Conservation (phyloP, 2,888 invertebrate genomes). For the Eupithecia abbreviata region DNA sequence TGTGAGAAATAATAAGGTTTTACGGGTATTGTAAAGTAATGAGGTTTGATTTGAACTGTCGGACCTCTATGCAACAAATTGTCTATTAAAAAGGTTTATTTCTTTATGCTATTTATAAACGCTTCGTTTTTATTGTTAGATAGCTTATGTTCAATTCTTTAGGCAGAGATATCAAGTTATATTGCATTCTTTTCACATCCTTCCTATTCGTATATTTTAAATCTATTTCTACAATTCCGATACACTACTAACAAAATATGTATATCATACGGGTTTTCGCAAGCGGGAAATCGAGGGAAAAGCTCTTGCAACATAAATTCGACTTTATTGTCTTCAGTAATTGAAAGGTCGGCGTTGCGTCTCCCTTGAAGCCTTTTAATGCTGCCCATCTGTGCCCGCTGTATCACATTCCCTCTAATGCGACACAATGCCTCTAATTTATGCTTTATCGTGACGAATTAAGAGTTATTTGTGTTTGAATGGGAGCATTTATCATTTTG, state of each 20-base stretch:
- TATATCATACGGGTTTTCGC: slow-evolving; percentile 3
- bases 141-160: neutral
- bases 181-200: neutral
- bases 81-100: neutral
- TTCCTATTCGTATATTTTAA: neutral
- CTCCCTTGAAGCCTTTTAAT: slow-evolving; percentile 67
- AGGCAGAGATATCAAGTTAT: neutral
- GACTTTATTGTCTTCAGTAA: slow-evolving; percentile 79
- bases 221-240: neutral
- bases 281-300: slow-evolving; percentile 3
- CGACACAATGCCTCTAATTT: slow-evolving; percentile 58
- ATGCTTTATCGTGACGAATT: slow-evolving; percentile 42
- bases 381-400: slow-evolving; percentile 66
- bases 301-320: slow-evolving; percentile 62
- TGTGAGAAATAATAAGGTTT: slow-evolving; percentile 3
- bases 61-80: neutral
- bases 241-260: neutral
- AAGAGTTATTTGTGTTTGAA: slow-evolving; percentile 11
- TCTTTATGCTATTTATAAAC: too few relatives aligned
- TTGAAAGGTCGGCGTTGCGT: slow-evolving; percentile 76
- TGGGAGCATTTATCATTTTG: neutral
- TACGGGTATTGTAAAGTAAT: slow-evolving; percentile 3
- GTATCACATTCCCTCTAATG: slow-evolving; percentile 63
- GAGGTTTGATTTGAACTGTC: neutral
- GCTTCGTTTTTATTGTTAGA: too few relatives aligned